Evolutionary conservation across 2,888 invertebrate genomes (phyloP), one percentile per base, ranked within the genome.

Genomic region (Papilio gigon): DNA sequence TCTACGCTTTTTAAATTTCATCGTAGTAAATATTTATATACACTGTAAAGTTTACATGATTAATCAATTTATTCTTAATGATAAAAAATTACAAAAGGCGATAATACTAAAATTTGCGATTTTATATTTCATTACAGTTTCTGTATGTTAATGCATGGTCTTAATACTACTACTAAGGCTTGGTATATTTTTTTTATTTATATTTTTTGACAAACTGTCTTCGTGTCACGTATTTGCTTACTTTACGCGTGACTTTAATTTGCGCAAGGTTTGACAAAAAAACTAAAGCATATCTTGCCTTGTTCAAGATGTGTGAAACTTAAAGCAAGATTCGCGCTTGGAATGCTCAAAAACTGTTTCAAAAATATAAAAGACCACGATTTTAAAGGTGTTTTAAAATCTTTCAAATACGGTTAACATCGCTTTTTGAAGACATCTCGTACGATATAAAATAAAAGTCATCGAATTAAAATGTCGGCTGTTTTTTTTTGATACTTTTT

Each of bases 241-340:
- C n/a, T 47, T 47, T 12, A 22, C 9, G 11, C 22, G 22, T 25
- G 22, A 25, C 1, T n/a, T 53, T 30, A 53, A 53, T n/a, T 14
- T 50, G 22, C 8, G n/a, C 27, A 53, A 27, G 53, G 27, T 53
- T 27, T 30, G n/a, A 8, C 50, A 53, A 53, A 27, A 53, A 53
- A 53, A 27, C 30, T 53, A 53, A 53, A 53, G 53, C 27, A 27
- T 53, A 12, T 53, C n/a, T 30, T 30, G 27, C 30, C 17, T 53
- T 53, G 27, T 53, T 27, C 27, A 27, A n/a, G 53, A 42, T 35
- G 61, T 42, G 40, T 27, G 20, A 47, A 47, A 47, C 22, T 22
- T 33, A 47, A 47, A 50, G 50, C 27, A 50, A 50, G 50, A 50
- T 50, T 50, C 50, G 27, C 50, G 5, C 50, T 50, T 50, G 50